Base-by-base conservation (phyloP, 2,888 invertebrate genomes). In the Aspidiotus rigidus region DNA sequence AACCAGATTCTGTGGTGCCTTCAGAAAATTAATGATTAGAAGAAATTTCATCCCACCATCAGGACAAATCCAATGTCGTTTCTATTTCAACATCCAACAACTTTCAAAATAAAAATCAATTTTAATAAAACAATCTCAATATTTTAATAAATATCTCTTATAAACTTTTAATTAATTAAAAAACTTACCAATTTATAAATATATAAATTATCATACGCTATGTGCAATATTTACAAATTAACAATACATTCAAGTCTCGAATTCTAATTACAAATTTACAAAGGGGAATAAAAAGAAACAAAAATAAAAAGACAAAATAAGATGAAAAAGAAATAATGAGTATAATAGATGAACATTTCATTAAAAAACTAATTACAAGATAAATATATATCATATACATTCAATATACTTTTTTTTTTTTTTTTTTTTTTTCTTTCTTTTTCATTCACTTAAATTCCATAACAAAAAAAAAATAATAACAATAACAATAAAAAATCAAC, bases 61-160 rank as follows among this genome's bases (percentile, higher is more conserved):
- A n/a, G n/a, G n/a, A n/a, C n/a, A n/a, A n/a, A 28, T 28, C 28
- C 28, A 28, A 28, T 28, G 28, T 28, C 5, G 28, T 5, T 28
- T 3, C 28, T 5, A 28, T 3, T 28, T 28, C 28, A 3, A 28
- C 28, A 1, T 28, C 28, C 28, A 28, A 28, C 28, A 28, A 28
- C 5, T 28, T 28, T 5, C 28, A 28, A 28, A 28, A 28, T 28
- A 28, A 28, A 28, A 28, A 28, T 28, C 28, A 28, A 28, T 28
- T 5, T 53, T 66, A 66, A 66, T 66, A 66, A 66, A 66, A 66
- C 66, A 59, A 66, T 59, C 64, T 66, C 66, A 66, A 66, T 66
- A 66, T 66, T 66, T 66, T 66, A 66, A 66, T 66, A 66, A 66
- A 66, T 66, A 66, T 66, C 59, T 42, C 59, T 66, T 66, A 66